Base-by-base conservation (phyloP, 2,888 invertebrate genomes). In the Oligia strigilis region DNA sequence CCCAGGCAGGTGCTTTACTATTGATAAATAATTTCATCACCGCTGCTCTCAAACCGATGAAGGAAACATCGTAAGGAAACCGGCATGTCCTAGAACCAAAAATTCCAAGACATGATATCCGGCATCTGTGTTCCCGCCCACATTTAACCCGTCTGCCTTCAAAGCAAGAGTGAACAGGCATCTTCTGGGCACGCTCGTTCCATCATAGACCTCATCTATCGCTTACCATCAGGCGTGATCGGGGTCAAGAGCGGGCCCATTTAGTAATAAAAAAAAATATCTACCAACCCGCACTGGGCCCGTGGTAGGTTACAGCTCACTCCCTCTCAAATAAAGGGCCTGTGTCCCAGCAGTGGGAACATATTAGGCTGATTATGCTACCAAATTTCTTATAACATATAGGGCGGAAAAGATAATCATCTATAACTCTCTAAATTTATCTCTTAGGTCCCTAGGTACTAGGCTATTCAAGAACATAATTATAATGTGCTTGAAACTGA, bases 401-500 rank as follows among this genome's bases (percentile, higher is more conserved):
- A n/a, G 13, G n/a, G 13, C 49, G 49, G 49, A 3, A 29, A 49
- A 49, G 4, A 29, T 52, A 70, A 52, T 70, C 69, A 69, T 69
- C 11, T 19, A 11, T 49, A 46, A 46, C 67, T 46, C 5, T 69
- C 6, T 67, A 49, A 76, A 77, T 46, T 40, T 55, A 64, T 55
- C 13, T 80, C 14, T 36, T 17, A 60, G 29, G 11, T n/a, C 67
- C 23, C 23, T 70, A 58, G 23, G 2, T 49, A 58, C n/a, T 60
- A 60, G 19, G 19, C 62, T 46, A 29, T 62, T 11, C 46, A 67
- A 49, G 29, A 46, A 14, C 4, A 4, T 55, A 58, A 9, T 9
- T 11, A 46, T 80, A 72, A 19, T n/a, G 58, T 49, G 29, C 36
- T 72, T 71, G 49, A 43, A 80, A 77, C 49, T 85, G 75, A 87